Evolutionary conservation across 2,888 invertebrate genomes (phyloP), one percentile per base, ranked within the genome.

Genomic region (Orchesellides sinensis): DNA sequence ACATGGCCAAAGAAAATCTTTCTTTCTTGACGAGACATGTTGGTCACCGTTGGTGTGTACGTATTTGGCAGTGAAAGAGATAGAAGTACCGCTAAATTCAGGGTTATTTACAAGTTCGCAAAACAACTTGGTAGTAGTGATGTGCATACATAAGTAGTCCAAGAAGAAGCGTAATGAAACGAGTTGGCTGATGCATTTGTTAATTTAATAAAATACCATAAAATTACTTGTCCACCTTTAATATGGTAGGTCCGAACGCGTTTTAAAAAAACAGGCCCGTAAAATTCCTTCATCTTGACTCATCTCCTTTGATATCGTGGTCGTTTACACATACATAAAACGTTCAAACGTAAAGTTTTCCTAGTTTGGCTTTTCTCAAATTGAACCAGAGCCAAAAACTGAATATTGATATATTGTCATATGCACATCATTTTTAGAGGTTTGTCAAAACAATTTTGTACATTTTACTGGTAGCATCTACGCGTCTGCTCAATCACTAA

Each of bases 41-140:
- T 29, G n/a, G 32, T 54, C 61, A 47, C 65, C 59, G 49, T 65
- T 74, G 75, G 54, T 54, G 63, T 47, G n/a, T 29, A 40, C 40
- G 68, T 35, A 59, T 49, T 27, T 40, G 59, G 32, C 10, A 32
- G 6, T n/a, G 45, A 40, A 0, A 40, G 19, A 35, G 27, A 72
- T 29, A 72, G 72, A 80, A 72, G 79, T 80, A 80, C 79, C 79
- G 79, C 79, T 80, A 72, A 72, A 52, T 40, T 40, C 79, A 72
- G 72, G 79, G 56, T 80, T 80, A 66, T 80, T 80, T 80, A 80
- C 79, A 80, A 80, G 70, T 72, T 80, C 72, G 65, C 27, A 52
- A 80, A 72, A n/a, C 47, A 47, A 47, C 4, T n/a, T 14, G 23
- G 25, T 35, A 35, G 40, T 21, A 40, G 32, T 56, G 56, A 3